Conservation (phyloP, 2,888 invertebrate genomes). For the Mythimna lalbum region DNA sequence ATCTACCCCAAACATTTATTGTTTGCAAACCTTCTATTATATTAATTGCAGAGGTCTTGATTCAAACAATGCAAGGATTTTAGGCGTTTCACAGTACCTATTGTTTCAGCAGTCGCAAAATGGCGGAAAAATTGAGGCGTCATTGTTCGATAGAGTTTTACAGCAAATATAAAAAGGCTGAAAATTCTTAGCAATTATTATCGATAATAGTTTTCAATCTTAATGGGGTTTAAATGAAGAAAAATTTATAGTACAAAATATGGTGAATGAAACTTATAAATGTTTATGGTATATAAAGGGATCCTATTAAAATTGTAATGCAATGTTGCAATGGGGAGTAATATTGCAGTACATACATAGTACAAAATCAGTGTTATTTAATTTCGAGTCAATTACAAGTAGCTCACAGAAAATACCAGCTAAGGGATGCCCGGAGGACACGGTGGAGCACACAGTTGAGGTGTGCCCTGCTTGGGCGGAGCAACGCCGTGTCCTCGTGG, state of each 20-base stretch:
- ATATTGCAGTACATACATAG: slow-evolving; percentile 12
- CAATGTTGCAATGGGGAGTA: neutral
- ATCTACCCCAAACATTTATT: slow-evolving; percentile 27
- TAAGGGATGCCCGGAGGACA: no score
- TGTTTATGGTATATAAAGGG: neutral
- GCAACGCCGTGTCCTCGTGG: no score
- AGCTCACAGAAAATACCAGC: neutral
- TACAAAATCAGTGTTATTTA: accelerated
- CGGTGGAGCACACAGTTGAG: no score
- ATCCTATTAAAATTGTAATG: slow-evolving; percentile 12
- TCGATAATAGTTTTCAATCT: slow-evolving; percentile 27
- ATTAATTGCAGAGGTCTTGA: slow-evolving; percentile 45
- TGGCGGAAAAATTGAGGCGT: slow-evolving; percentile 39
- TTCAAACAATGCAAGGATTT: slow-evolving; percentile 64
- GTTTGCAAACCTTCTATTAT: slow-evolving; percentile 54
- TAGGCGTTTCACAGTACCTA: slow-evolving; percentile 52
- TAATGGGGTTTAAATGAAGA: neutral
- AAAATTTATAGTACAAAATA: neutral
- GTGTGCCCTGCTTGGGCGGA: no score
- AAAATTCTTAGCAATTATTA: slow-evolving; percentile 18
- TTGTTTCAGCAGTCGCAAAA: slow-evolving; percentile 60
- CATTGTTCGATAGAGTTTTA: slow-evolving; percentile 45
- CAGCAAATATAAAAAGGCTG: slow-evolving; percentile 6
- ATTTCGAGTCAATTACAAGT: neutral
- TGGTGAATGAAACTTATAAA: neutral